Base-by-base conservation (phyloP, 1,140 invertebrate species). In the Procambarus virginalis region DNA sequence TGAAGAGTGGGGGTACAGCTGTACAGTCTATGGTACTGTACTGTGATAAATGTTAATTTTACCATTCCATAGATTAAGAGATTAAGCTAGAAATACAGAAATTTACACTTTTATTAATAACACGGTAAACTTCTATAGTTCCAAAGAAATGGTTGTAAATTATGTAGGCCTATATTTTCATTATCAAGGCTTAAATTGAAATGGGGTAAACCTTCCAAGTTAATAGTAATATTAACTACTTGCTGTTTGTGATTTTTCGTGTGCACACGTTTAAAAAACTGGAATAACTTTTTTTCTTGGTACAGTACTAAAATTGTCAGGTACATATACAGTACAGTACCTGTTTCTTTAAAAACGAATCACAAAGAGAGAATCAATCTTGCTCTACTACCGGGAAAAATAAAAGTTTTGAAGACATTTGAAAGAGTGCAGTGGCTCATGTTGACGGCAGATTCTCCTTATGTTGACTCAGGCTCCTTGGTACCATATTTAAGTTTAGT, bases 21-120 rank as follows among this genome's bases (percentile, higher is more conserved):
- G 20, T 34, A 34, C 34, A 34, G 34, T 34, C 34, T 34, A 34
- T 34, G 34, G 34, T 73, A 22, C 34, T n/a, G 68, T 73, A 34
- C 22, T 73, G 68, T 73, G 68, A 73, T 70, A 70, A 17, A 70
- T 73, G 68, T 73, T 34, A 34, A 73, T 22, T 34, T 6, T 3
- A 73, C 20, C 68, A 73, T 73, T 73, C 68, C 68, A 34, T 73
- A 73, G 68, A 73, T 73, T 73, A 73, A 73, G 68, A 4, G 12
- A 55, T 12, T 8, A 10, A 34, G n/a, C n/a, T 1, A 73, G 68
- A 8, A 73, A 8, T 73, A 34, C n/a, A 34, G 14, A 73, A 73
- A 34, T 64, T 64, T 64, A 4, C 60, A 17, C 17, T 17, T 14
- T 64, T 17, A 17, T 64, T 3, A 64, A 64, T 64, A 64, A 20